Conservation (phyloP, 2,113 vertebrate genomes). For the Conger conger region DNA sequence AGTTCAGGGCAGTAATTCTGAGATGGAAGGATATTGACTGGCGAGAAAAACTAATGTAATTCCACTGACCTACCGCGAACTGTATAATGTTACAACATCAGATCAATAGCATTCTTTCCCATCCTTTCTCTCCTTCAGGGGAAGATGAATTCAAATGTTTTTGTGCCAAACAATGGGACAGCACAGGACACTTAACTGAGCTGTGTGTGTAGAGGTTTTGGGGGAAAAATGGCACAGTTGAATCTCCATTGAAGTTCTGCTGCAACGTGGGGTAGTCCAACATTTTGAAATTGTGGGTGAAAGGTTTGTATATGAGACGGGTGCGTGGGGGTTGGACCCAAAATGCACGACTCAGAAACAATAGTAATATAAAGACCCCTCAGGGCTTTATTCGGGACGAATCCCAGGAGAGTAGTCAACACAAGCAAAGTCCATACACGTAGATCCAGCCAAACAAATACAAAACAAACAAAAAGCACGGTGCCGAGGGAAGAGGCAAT, state of each 20-base stretch:
- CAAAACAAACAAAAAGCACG: no score
- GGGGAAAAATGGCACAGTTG: not conserved
- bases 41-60: slow-evolving; percentile 56
- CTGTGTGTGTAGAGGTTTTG: not conserved
- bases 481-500: no score
- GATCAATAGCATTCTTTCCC: slow-evolving; percentile 58
- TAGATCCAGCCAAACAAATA: no score
- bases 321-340: no score
- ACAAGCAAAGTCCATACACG: no score
- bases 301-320: no score
- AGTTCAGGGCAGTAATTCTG: slow-evolving; percentile 37
- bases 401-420: no score
- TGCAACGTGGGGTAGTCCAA: no score
- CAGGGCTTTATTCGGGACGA: no score
- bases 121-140: slow-evolving; percentile 39
- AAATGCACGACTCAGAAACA: no score
- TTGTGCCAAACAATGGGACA: slow-evolving; percentile 30
- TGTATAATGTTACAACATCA: slow-evolving; percentile 53
- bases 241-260: not conserved
- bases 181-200: slow-evolving; percentile 43
- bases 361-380: no score
- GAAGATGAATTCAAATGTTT: slow-evolving; percentile 51
- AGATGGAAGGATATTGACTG: slow-evolving; percentile 58
- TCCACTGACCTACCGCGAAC: slow-evolving; percentile 61
- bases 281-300: no score